Evolutionary conservation across 1,140 invertebrate genomes (phyloP), one percentile per base, ranked within the genome.

Genomic region (Microplitis demolitor): DNA sequence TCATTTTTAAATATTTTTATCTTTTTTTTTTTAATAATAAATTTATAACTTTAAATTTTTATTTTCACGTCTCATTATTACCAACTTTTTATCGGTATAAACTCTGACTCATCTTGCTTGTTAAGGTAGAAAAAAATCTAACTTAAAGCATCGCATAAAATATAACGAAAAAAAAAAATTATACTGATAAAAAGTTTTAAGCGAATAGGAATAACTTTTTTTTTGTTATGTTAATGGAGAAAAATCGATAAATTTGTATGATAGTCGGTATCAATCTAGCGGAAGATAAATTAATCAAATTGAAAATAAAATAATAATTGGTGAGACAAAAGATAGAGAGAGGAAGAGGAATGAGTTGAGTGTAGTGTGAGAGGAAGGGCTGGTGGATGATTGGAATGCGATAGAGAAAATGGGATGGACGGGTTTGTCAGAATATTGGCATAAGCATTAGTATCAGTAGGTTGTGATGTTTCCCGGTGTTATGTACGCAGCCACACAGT

Each of bases 361-460:
- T 45, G 39, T 3, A 45, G 6, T 9, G 39, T 45, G 39, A 50
- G 5, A 64, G 62, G 39, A 64, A 50, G 31, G 62, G 67, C 37
- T 34, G 6, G 58, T 35, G 56, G 35, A 71, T 74, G 73, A 74
- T 74, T 74, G 73, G 64, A 66, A 66, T 70, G 68, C 61, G 37
- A 71, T 71, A 45, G 62, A 66, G 53, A 66, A 45, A 50, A 69
- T 39, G 58, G 45, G 35, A 71, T 60, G 50, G 58, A 45, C 45
- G n/a, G 56, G 72, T 71, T 73, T 75, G 50, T 66, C 62, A 74
- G 77, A 76, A 75, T 81, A 83, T 84, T 77, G 79, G 74, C 73
- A 78, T 73, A 77, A 70, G 74, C 79, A 82, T 83, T 83, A 83
- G 81, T 81, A 81, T 77, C 78, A 75, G 71, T 74, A 64, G 70